Evolutionary conservation across 2,113 vertebrate species (phyloP).

Genomic region (Trichechus manatus): DNA sequence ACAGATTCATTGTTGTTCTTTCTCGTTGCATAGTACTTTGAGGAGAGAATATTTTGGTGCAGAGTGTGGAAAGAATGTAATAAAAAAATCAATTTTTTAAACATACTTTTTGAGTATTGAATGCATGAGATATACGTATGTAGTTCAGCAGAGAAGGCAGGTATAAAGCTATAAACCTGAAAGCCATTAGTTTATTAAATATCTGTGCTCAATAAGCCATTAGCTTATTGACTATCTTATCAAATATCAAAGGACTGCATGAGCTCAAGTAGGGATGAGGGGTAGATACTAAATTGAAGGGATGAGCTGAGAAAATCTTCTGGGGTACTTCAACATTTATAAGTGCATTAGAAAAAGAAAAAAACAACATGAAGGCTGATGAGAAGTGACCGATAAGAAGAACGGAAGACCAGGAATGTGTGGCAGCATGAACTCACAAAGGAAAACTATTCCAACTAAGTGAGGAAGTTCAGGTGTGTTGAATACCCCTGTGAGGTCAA

Average conservation of each 20-base stretch:
- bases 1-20: too few species aligned
- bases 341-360: neutral
- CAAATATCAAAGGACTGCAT: neutral
- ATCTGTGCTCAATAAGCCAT: neutral
- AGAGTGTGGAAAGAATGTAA: neutral
- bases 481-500: too few species aligned
- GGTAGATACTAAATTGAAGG: neutral
- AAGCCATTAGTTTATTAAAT: neutral
- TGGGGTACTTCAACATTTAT: neutral
- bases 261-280: neutral
- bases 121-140: neutral
- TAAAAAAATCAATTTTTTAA: neutral
- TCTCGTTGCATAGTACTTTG: too few species aligned
- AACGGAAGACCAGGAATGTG: neutral
- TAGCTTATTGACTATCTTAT: too few species aligned
- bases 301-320: neutral
- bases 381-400: neutral
- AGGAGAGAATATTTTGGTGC: neutral
- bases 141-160: accelerated
- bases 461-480: too few species aligned
- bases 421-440: neutral
- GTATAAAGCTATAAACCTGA: neutral
- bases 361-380: neutral
- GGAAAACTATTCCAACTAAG: neutral
- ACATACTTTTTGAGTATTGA: neutral